Percentiles rank a stretch among this genome's conserved stretches.
These are phyloP conservation scores for Chlorops oryzae DNA, from an alignment of 1,140 invertebrate genomes.

Conservation along the genomic window DNA sequence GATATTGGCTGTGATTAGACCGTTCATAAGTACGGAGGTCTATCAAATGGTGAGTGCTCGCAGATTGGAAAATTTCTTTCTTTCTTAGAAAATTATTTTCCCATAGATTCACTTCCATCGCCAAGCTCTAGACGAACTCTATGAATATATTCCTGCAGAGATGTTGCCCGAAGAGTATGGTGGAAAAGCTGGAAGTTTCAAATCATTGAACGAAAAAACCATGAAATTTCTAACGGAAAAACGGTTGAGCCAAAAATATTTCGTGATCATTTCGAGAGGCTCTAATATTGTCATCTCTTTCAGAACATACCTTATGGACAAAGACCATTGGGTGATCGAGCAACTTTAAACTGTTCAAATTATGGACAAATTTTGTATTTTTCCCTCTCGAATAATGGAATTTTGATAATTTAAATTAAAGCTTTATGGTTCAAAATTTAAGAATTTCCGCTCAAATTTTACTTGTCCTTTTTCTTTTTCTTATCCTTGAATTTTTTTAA, in stretches of 20 bases:
- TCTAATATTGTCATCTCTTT: not conserved
- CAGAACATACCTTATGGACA: not conserved
- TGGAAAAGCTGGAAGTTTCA: slow-evolving; percentile 54
- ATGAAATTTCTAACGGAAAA: slow-evolving; percentile 39
- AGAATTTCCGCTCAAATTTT: no score
- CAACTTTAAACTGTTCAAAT: no score
- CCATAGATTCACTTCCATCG: slow-evolving; percentile 59
- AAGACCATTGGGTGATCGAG: no score
- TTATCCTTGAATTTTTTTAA: no score
- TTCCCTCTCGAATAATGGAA: no score
- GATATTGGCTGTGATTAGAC: slow-evolving; percentile 57
- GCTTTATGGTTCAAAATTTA: no score
- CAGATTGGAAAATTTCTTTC: not conserved
- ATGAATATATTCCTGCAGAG: slow-evolving; percentile 55
- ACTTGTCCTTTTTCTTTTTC: no score
- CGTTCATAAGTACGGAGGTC: slow-evolving; percentile 61
- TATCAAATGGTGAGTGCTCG: slow-evolving; percentile 31
- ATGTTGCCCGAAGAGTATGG: slow-evolving; percentile 63
- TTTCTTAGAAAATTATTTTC: slow-evolving; percentile 5
- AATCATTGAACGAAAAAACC: slow-evolving; percentile 53
- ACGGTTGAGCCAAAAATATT: no score
- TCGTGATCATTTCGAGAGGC: no score
- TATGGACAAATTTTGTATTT: no score
- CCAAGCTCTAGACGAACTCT: slow-evolving; percentile 54
- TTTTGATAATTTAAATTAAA: no score